A percentile compares a stretch with the other conserved stretches of the same genome.
Conservation (phyloP, 2,797 vertebrate genomes). For the Pseudochromis fuscus region DNA sequence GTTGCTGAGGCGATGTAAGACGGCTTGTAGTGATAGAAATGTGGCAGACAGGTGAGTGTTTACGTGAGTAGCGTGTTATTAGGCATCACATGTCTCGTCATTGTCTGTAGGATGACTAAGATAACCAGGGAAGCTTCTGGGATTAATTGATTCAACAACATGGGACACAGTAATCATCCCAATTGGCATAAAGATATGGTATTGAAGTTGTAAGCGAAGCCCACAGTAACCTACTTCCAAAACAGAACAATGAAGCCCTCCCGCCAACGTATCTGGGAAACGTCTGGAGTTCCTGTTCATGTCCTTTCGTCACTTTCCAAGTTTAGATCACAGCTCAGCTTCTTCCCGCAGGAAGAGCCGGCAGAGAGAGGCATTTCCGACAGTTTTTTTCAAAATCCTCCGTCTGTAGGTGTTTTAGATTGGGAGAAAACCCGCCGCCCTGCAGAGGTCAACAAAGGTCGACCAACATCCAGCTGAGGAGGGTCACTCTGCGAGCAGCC, state of each 20-base stretch:
- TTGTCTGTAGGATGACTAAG: constrained; percentile 65
- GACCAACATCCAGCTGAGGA: constrained; percentile 43
- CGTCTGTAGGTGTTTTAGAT: constrained; percentile 37
- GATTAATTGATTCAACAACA: background rate
- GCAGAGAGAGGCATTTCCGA: constrained; percentile 82
- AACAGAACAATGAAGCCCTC: constrained; percentile 70
- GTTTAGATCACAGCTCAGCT: constrained; percentile 80
- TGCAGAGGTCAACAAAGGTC: constrained; percentile 65
- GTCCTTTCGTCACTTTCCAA: constrained; percentile 82
- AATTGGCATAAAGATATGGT: background rate
- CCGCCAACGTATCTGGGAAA: constrained; percentile 71
- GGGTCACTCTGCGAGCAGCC: constrained; percentile 45
- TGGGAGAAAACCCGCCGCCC: constrained; percentile 46
- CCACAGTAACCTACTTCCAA: constrained; percentile 35
- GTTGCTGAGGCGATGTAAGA: constrained; percentile 16
- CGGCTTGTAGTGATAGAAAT: constrained; percentile 31
- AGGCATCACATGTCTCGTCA: constrained; percentile 39
- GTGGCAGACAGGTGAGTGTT: constrained; percentile 67
- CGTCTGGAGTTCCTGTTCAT: constrained; percentile 82
- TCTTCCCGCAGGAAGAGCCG: constrained; percentile 82
- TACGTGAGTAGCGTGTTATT: constrained; percentile 26
- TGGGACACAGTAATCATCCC: no score
- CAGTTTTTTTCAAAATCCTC: constrained; percentile 63
- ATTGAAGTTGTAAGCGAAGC: background rate
- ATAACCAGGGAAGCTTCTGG: constrained; percentile 12